These are phyloP conservation scores for Polypedilum pembai DNA, from an alignment of 1,140 invertebrate genomes.

Conservation along the genomic window DNA sequence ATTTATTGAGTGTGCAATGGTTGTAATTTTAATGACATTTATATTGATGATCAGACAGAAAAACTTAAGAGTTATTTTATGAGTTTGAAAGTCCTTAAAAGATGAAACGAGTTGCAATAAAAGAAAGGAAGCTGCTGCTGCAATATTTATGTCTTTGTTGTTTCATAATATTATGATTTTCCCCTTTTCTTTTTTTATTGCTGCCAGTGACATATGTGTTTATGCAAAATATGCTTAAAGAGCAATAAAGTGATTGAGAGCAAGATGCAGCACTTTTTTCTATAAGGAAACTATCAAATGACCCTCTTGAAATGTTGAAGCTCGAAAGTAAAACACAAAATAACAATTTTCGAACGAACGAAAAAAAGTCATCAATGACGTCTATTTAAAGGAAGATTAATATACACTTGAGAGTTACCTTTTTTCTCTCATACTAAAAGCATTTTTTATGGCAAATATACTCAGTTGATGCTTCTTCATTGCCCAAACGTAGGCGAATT, in stretches of 20 bases:
- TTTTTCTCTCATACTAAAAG: slow-evolving; percentile 25
- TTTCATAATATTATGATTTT: neutral
- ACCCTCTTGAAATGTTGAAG: no score
- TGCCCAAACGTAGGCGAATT: neutral
- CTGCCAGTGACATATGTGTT: neutral
- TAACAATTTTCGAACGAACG: no score
- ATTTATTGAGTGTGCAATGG: slow-evolving; percentile 5
- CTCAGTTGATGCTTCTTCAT: neutral
- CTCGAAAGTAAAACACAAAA: no score
- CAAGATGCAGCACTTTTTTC: no score
- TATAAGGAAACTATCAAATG: no score
- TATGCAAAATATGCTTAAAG: no score
- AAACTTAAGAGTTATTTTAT: neutral
- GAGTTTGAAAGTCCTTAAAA: neutral
- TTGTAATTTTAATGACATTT: slow-evolving; percentile 23
- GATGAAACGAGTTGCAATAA: slow-evolving; percentile 20
- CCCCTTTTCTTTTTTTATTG: neutral
- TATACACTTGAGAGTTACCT: slow-evolving; percentile 8
- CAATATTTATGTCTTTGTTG: slow-evolving; percentile 24
- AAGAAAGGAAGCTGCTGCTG: neutral
- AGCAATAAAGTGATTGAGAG: no score
- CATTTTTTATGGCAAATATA: slow-evolving; percentile 24
- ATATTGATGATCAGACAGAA: slow-evolving; percentile 11
- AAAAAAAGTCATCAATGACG: neutral
- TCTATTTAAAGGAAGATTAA: slow-evolving; percentile 28